Base-by-base conservation (phyloP, 2,888 invertebrate genomes). In the Cheilosia grossa region DNA sequence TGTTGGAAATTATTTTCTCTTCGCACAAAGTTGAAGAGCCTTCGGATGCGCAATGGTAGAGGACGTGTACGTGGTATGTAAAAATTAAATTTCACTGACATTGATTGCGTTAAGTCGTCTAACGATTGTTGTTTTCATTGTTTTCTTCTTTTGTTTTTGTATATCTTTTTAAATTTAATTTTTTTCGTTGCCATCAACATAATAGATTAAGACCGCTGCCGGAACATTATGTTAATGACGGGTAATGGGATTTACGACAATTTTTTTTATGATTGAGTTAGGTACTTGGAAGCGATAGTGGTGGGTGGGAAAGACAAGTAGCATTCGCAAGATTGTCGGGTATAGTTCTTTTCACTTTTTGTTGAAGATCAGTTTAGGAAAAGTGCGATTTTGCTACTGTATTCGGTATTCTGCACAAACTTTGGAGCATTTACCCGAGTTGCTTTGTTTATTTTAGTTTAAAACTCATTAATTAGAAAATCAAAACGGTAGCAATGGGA, bases 21-120 rank as follows among this genome's bases (percentile, higher is more conserved):
- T 24, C 21, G 42, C 47, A 15, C 5, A 42, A 56, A 67, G 66
- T 44, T 53, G 56, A 64, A 54, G 64, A 47, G 63, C 63, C 75
- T 33, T 13, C 17, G 37, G 15, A 24, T 47, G 27, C 51, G 61
- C 15, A 24, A 44, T 10, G 10, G 44, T 21, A 24, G 19, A 72
- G 75, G 66, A 30, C 30, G 6, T 27, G 30, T 9, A 75, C 66
- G 85, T 72, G 79, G 85, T 81, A 77, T 72, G 81, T 75, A 53
- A 85, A 83, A 85, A 85, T 85, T 81, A 85, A 85, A 85, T 85
- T 85, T 85, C 85, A 85, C 85, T 85, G 85, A 81, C 85, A 85
- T 85, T 85, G 85, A 85, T 85, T 85, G 70, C 80, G 59, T 81
- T 85, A 66, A 51, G 70, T 59, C 63, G 64, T 74, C 69, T 64